phyloP scores from a whole-genome alignment of 2,113 vertebrate genomes.

The Falco punctatus region DNA sequence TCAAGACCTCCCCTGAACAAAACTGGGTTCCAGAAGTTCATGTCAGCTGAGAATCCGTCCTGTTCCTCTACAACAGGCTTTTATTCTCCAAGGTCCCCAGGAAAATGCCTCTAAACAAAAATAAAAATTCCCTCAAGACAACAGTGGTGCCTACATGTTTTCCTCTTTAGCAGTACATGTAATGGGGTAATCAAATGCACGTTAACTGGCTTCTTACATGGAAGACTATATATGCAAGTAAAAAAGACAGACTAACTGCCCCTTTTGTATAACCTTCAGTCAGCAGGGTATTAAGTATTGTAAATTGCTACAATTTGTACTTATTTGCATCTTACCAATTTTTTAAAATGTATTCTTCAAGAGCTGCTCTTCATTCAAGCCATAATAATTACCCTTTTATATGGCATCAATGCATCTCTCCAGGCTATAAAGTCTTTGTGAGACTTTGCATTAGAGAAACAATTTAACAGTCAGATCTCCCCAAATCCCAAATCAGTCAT shows the following conservation, averaged over 20 bases:
- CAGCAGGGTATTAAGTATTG: neutral
- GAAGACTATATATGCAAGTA: neutral
- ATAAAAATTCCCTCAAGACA: neutral
- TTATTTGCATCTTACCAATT: neutral
- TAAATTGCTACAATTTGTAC: conserved; percentile 12
- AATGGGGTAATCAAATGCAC: neutral
- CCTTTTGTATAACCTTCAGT: neutral
- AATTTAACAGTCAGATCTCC: conserved; percentile 21
- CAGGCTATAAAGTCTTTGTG: neutral
- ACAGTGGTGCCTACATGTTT: neutral
- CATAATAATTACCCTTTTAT: conserved; percentile 3
- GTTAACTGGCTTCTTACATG: neutral
- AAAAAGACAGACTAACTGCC: conserved; percentile 16
- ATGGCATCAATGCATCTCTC: neutral
- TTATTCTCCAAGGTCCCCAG: neutral
- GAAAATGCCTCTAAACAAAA: neutral
- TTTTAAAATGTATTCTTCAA: conserved; percentile 10
- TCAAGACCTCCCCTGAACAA: neutral
- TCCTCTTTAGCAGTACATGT: neutral
- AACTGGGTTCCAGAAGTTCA: neutral
- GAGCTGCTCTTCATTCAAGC: neutral
- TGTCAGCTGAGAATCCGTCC: neutral
- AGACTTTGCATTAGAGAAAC: conserved; percentile 16
- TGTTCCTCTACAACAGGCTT: neutral
- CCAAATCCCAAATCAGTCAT: conserved; percentile 14